phyloP scores from a whole-genome alignment of 2,797 vertebrate species.

The Hylomyscus alleni region DNA sequence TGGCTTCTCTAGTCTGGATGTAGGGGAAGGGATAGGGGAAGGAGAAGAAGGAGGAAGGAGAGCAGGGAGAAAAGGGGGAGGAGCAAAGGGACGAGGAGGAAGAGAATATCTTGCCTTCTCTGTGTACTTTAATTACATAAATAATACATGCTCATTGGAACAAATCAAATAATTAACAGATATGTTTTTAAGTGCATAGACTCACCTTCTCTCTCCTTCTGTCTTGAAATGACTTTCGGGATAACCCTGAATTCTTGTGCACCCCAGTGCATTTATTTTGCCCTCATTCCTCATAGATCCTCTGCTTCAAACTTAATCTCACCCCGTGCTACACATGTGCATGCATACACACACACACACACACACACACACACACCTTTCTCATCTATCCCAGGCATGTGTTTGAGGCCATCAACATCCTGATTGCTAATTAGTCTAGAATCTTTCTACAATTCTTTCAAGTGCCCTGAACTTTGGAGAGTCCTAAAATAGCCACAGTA shows the following conservation, averaged over 20 bases:
- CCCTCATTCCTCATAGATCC: neutral
- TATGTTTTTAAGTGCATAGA: conserved; percentile 39
- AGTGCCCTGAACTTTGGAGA: neutral
- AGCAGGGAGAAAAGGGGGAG: too few species aligned
- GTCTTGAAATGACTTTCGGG: neutral
- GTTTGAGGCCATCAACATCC: fast-evolving
- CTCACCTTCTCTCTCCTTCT: conserved; percentile 44
- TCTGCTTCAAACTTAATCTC: neutral
- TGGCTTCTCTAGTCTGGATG: neutral
- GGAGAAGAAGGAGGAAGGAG: neutral
- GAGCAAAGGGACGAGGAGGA: neutral
- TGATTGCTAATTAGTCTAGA: neutral
- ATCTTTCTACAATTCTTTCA: neutral
- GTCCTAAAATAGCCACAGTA: neutral
- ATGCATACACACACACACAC: neutral
- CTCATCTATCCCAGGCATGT: neutral
- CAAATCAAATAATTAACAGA: conserved; percentile 48
- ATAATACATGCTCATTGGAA: conserved; percentile 36
- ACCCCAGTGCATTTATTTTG: neutral
- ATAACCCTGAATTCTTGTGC: neutral
- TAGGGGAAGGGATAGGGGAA: neutral
- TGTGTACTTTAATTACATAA: conserved; percentile 62
- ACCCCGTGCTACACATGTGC: neutral
- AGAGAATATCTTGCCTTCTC: neutral
- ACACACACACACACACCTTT: neutral